These are phyloP conservation scores for Epizoanthus stellaris DNA, from an alignment of 92 coral and sea anemone species.

Conservation along the genomic window DNA sequence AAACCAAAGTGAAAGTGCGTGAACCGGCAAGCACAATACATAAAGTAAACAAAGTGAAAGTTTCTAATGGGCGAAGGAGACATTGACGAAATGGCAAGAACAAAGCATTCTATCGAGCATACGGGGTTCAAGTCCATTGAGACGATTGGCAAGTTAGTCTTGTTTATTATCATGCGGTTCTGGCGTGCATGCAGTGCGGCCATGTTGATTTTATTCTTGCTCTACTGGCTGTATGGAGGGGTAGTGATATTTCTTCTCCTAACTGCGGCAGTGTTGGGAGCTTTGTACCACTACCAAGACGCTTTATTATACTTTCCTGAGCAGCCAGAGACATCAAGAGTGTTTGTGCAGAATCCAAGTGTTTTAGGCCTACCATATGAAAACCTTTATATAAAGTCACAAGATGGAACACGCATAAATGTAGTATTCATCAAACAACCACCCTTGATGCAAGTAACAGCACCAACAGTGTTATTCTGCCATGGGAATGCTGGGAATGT, in stretches of 20 bases:
- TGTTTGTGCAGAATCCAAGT: conserved; percentile 93
- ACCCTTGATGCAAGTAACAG: conserved; percentile 75
- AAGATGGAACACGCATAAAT: conserved; percentile 91
- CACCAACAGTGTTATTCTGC: conserved; percentile 87
- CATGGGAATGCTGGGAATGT: conserved; percentile 99
- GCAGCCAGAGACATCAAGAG: conserved; percentile 92
- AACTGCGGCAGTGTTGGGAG: conserved; percentile 94
- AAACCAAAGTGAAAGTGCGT: neutral
- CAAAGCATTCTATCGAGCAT: conserved; percentile 69
- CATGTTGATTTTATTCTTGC: conserved; percentile 80
- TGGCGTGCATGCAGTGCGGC: conserved; percentile 99
- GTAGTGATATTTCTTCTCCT: conserved; percentile 91
- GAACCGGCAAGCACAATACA: neutral
- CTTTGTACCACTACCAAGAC: conserved; percentile 93
- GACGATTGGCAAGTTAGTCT: conserved; percentile 82
- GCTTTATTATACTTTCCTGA: conserved; percentile 93
- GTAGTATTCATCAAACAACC: conserved; percentile 92
- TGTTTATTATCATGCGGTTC: conserved; percentile 82
- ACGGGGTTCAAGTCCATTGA: conserved; percentile 97
- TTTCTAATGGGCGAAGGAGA: conserved; percentile 62
- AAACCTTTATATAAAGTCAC: conserved; percentile 85
- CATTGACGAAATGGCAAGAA: conserved; percentile 66
- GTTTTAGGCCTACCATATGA: conserved; percentile 92
- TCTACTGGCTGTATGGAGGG: conserved; percentile 98
- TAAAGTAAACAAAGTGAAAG: neutral